Evolutionary conservation across 2,113 vertebrate genomes (phyloP).

Genomic region (Gopherus flavomarginatus): DNA sequence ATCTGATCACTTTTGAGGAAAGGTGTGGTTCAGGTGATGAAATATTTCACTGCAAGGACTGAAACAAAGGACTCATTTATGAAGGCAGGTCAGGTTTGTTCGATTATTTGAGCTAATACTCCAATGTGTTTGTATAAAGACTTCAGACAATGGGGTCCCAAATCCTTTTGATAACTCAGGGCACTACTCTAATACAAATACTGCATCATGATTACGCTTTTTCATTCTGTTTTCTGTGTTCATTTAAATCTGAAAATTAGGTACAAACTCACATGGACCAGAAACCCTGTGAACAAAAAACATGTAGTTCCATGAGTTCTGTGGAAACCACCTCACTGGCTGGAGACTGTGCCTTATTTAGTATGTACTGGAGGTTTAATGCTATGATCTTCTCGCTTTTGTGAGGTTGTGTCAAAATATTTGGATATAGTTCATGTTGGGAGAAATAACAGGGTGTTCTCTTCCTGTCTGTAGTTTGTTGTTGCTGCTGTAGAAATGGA

Average conservation of each 20-base stretch:
- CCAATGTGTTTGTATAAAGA: background rate
- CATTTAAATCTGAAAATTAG: background rate
- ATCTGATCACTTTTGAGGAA: background rate
- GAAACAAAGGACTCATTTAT: background rate
- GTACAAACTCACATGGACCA: background rate
- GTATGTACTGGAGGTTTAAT: background rate
- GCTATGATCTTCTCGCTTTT: background rate
- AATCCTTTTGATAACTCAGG: background rate
- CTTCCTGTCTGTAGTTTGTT: background rate
- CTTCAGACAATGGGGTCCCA: background rate
- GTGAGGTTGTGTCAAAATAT: background rate
- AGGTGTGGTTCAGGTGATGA: background rate
- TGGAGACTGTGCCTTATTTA: background rate
- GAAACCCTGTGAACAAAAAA: background rate
- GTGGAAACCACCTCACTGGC: background rate
- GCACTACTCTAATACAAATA: background rate
- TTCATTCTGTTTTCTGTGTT: background rate
- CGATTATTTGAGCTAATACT: background rate
- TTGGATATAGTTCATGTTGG: background rate
- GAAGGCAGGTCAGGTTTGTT: background rate
- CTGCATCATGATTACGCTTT: background rate
- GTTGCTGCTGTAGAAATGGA: background rate
- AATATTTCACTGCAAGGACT: background rate
- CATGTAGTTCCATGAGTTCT: background rate
- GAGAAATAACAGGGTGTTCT: background rate